Conservation (phyloP, 2,888 invertebrate genomes). For the Cephus pulcher region DNA sequence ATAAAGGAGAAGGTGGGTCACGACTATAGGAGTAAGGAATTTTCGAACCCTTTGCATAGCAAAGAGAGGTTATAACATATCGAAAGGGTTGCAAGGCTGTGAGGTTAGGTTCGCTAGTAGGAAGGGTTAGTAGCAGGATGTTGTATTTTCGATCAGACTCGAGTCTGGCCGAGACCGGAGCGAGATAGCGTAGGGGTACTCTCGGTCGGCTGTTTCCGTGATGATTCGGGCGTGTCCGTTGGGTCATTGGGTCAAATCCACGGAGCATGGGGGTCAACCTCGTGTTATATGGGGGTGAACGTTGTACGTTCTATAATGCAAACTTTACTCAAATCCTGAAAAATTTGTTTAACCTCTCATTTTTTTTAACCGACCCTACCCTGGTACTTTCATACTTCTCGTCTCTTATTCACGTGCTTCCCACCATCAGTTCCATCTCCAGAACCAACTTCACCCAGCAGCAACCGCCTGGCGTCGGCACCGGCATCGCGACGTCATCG, state of each 20-base stretch:
- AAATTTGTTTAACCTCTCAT: too few species aligned
- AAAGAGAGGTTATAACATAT: too few species aligned
- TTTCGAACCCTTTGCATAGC: too few species aligned
- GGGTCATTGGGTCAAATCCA: slow-evolving; percentile 65
- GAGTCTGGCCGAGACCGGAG: slow-evolving; percentile 11
- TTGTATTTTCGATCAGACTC: slow-evolving; percentile 4
- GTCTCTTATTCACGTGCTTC: too few species aligned
- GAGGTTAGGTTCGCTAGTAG: background rate
- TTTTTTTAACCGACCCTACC: background rate
- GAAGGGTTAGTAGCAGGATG: slow-evolving; percentile 15
- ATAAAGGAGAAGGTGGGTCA: too few species aligned
- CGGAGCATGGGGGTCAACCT: slow-evolving; percentile 52
- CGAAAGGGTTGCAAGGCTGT: background rate
- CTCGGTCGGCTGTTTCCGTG: slow-evolving; percentile 52
- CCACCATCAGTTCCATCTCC: too few species aligned
- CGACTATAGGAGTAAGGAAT: too few species aligned
- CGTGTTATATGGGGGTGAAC: slow-evolving; percentile 36
- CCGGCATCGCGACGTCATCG: too few species aligned
- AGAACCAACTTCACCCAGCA: too few species aligned
- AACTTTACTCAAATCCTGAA: slow-evolving; percentile 42
- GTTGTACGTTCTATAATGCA: slow-evolving; percentile 47
- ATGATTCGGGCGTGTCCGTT: slow-evolving; percentile 52
- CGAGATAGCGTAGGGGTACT: slow-evolving; percentile 26
- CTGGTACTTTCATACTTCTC: background rate
- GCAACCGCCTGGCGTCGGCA: too few species aligned